These are phyloP conservation scores for Andricus curvator DNA, from an alignment of 2,888 invertebrate species.

Conservation along the genomic window DNA sequence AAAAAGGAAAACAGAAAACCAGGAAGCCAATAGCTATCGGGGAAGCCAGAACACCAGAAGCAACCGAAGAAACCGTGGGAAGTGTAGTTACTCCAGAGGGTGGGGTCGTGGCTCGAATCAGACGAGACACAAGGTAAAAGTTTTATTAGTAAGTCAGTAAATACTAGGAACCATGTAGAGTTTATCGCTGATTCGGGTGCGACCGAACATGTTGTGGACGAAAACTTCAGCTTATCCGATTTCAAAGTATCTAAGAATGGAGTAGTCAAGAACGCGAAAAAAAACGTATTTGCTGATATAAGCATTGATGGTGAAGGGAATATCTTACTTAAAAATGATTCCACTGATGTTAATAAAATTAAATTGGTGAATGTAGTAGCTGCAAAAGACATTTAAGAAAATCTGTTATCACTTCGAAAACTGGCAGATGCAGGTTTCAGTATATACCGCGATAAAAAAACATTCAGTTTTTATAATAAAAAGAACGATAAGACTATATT, in stretches of 20 bases:
- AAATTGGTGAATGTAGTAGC: slow-evolving; percentile 55
- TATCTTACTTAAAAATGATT: no score
- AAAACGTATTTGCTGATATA: slow-evolving; percentile 53
- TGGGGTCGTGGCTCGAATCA: neutral
- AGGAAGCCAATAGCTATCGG: slow-evolving; percentile 9
- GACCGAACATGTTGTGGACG: slow-evolving; percentile 51
- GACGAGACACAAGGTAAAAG: slow-evolving; percentile 13
- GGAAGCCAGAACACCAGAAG: slow-evolving; percentile 22
- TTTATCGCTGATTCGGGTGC: slow-evolving; percentile 57
- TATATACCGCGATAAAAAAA: slow-evolving; percentile 53
- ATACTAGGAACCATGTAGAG: slow-evolving; percentile 22
- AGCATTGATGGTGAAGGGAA: neutral
- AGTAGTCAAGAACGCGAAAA: slow-evolving; percentile 45
- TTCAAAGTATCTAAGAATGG: slow-evolving; percentile 39
- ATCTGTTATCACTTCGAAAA: slow-evolving; percentile 55
- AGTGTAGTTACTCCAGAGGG: slow-evolving; percentile 15
- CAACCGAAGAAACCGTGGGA: slow-evolving; percentile 39
- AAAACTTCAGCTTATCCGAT: slow-evolving; percentile 41
- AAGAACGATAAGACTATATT: slow-evolving; percentile 49
- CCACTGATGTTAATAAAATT: no score
- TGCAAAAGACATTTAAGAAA: slow-evolving; percentile 55
- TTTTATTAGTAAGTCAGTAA: slow-evolving; percentile 22
- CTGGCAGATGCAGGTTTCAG: slow-evolving; percentile 21
- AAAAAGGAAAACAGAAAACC: slow-evolving; percentile 36
- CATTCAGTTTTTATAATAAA: slow-evolving; percentile 50